phyloP scores from a whole-genome alignment of 2,797 vertebrate species.

The Sardinella longiceps region DNA sequence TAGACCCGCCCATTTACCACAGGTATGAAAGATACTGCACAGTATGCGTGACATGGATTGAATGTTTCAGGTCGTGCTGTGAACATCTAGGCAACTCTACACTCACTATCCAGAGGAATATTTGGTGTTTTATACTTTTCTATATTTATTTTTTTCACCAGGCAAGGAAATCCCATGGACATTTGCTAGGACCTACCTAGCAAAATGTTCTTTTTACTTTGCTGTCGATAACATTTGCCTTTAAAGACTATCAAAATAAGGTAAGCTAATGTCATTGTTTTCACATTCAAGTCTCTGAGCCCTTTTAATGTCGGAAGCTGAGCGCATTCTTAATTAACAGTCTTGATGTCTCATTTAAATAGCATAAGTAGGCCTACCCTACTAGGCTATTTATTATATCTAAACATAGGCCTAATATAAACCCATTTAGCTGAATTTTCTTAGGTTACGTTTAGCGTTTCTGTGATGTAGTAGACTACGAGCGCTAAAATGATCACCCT shows the following conservation, averaged over 20 bases:
- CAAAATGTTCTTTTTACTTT: constrained; percentile 52
- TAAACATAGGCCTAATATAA: no score
- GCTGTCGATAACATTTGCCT: constrained; percentile 36
- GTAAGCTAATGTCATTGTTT: not conserved
- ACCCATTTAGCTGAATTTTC: no score
- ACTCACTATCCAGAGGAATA: not conserved
- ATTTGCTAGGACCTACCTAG: constrained; percentile 55
- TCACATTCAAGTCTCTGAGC: not conserved
- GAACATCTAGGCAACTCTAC: not conserved
- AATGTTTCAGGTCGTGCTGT: not conserved
- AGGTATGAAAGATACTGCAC: constrained; percentile 24
- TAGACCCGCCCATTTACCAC: not conserved
- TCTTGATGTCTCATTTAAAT: no score
- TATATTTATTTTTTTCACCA: not conserved
- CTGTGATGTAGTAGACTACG: no score
- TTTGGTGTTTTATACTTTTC: not conserved
- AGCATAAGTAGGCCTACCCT: no score
- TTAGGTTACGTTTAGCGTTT: no score
- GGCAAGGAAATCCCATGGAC: constrained; percentile 55
- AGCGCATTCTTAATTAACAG: not conserved
- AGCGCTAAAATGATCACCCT: no score
- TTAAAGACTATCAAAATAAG: constrained; percentile 32
- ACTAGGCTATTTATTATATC: no score
- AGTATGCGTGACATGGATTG: not conserved
- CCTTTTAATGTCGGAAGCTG: not conserved